Conservation (phyloP, 2,888 invertebrate species). For the Drosophila suboccidentalis region DNA sequence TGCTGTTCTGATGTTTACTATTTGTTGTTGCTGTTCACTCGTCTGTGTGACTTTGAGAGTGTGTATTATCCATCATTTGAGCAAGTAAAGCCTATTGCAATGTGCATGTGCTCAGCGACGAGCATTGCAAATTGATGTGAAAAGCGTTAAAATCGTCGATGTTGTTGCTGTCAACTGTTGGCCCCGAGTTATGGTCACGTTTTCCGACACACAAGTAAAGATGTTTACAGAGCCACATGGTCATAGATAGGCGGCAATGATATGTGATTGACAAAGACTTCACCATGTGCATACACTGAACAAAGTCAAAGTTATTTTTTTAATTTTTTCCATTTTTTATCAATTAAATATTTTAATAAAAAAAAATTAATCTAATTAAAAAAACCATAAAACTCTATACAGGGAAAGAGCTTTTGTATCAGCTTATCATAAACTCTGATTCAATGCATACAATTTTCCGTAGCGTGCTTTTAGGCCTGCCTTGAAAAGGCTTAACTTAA, state of each 20-base stretch:
- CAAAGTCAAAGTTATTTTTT: no score
- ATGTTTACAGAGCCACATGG: conserved; percentile 18
- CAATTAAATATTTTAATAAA: no score
- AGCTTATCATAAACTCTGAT: neutral
- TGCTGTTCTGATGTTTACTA: neutral
- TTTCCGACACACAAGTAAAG: conserved; percentile 57
- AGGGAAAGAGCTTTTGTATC: no score
- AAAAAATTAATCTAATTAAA: no score
- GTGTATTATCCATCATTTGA: conserved; percentile 19
- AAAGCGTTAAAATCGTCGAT: conserved; percentile 36
- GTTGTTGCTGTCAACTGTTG: conserved; percentile 35
- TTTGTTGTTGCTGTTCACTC: conserved; percentile 2
- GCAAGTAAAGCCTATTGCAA: conserved; percentile 4
- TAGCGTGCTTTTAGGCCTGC: conserved; percentile 34
- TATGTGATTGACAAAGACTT: conserved; percentile 25
- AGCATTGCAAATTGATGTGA: conserved; percentile 49
- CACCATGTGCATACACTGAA: conserved; percentile 1
- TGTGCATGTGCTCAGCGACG: conserved; percentile 27
- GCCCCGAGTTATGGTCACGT: conserved; percentile 65
- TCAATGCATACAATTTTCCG: neutral
- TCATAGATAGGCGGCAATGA: conserved; percentile 23
- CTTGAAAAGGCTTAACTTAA: neutral
- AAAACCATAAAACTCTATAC: no score
- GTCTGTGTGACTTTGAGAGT: neutral
- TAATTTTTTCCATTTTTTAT: no score